Evolutionary conservation across 2,888 invertebrate genomes (phyloP).

Genomic region (Lasius platythorax): DNA sequence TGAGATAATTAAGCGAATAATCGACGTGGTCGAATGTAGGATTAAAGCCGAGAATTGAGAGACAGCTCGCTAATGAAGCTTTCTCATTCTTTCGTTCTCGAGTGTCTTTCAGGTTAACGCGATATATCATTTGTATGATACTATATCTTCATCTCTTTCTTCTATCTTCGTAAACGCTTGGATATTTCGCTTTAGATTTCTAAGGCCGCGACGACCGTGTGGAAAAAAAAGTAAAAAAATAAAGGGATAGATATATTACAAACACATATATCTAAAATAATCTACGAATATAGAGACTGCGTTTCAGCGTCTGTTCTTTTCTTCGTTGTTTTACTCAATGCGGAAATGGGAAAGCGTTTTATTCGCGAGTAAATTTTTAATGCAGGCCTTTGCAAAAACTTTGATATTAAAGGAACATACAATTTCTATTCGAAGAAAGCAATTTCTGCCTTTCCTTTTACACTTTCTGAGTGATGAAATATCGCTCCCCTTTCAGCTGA

Average conservation of each 20-base stretch:
- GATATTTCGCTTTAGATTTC: neutral
- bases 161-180: neutral
- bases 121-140: constrained; percentile 5
- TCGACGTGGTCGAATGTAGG: constrained; percentile 41
- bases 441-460: constrained; percentile 1
- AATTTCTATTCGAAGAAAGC: constrained; percentile 27
- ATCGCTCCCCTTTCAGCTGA: constrained; percentile 38
- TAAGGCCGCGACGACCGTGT: neutral
- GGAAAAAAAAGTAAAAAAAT: neutral
- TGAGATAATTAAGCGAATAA: constrained; percentile 51
- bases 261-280: neutral
- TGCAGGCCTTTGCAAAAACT: neutral
- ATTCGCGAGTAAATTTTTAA: constrained; percentile 11
- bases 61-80: constrained; percentile 37
- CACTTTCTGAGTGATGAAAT: constrained; percentile 25
- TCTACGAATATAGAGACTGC: neutral
- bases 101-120: constrained; percentile 19
- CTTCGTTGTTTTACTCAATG: neutral
- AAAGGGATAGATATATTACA: neutral
- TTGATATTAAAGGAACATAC: constrained; percentile 3
- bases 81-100: neutral
- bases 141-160: neutral
- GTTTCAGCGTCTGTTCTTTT: neutral
- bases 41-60: constrained; percentile 44
- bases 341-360: neutral